Percentiles rank a stretch among this genome's conserved stretches.
phyloP scores from a whole-genome alignment of 2,113 vertebrate genomes.

The Delphinapterus leucas region DNA sequence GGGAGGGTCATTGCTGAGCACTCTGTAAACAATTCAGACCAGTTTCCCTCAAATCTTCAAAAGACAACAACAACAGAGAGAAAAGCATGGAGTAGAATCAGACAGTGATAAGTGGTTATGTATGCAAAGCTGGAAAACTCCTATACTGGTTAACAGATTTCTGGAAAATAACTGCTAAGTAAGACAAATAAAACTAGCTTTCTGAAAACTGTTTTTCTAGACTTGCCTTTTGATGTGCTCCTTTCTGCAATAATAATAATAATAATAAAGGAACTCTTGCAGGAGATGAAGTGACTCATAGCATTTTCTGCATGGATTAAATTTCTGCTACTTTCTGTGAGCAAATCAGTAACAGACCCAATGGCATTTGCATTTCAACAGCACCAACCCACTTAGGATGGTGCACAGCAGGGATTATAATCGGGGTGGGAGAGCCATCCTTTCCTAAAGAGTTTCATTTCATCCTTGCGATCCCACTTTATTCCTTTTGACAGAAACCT shows the following conservation, averaged over 20 bases:
- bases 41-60: not conserved
- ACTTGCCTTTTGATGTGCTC: conserved; percentile 48
- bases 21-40: not conserved
- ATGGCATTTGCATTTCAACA: conserved; percentile 52
- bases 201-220: conserved; percentile 51
- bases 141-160: conserved; percentile 30
- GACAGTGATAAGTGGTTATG: not conserved
- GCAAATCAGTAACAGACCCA: conserved; percentile 64
- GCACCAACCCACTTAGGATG: conserved; percentile 33
- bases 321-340: conserved; percentile 66
- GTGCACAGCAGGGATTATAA: not conserved
- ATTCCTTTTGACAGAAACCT: not conserved
- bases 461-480: conserved; percentile 19
- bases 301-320: conserved; percentile 51
- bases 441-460: conserved; percentile 60
- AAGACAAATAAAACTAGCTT: conserved; percentile 65
- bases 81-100: not conserved
- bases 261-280: not conserved
- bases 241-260: conserved; percentile 6
- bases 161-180: conserved; percentile 56
- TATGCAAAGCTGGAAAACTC: conserved; percentile 44
- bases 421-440: not conserved
- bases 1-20: not conserved
- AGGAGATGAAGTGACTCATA: conserved; percentile 42
- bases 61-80: not conserved